Conservation (phyloP, 2,888 invertebrate genomes). For the Sarcophaga rosellei region DNA sequence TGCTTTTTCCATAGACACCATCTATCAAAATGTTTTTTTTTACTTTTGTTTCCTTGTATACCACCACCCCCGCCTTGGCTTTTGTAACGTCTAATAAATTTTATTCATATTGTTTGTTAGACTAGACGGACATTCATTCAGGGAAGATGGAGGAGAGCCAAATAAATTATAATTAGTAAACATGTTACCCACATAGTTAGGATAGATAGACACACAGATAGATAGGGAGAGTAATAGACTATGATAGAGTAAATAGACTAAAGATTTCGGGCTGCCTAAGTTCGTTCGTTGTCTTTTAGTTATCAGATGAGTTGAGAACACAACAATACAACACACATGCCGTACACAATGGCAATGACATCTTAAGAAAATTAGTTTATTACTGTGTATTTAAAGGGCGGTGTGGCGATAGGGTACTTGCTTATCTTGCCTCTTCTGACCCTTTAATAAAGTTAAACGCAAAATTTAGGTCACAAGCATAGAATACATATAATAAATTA, state of each 20-base stretch:
- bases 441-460: not conserved
- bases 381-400: not conserved
- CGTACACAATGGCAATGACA: not conserved
- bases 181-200: slow-evolving; percentile 54
- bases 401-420: not conserved
- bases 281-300: no score
- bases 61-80: not conserved
- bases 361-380: slow-evolving; percentile 9
- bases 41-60: not conserved
- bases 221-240: not conserved
- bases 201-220: not conserved
- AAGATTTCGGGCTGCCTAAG: no score
- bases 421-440: slow-evolving; percentile 1
- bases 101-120: not conserved
- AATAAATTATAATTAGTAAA: slow-evolving; percentile 69
- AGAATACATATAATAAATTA: slow-evolving; percentile 20
- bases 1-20: slow-evolving; percentile 39
- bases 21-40: slow-evolving; percentile 62
- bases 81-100: not conserved
- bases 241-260: not conserved
- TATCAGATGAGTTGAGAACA: no score
- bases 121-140: no score
- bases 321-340: no score
- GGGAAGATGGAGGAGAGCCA: slow-evolving; percentile 5
- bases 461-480: slow-evolving; percentile 22